phyloP scores from a whole-genome alignment of 2,113 vertebrate genomes.

The Girardinichthys multiradiatus region DNA sequence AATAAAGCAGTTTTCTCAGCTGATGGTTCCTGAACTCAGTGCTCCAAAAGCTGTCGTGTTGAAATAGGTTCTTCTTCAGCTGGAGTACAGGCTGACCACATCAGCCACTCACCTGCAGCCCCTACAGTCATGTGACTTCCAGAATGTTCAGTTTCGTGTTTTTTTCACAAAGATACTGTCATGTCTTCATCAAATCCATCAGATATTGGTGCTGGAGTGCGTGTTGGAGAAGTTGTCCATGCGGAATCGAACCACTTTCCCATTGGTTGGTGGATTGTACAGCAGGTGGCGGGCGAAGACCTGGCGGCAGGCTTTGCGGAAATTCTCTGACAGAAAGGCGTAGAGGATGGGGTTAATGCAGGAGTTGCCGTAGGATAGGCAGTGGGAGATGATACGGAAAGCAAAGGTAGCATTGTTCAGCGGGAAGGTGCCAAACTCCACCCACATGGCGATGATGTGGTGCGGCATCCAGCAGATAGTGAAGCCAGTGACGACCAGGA shows the following conservation, averaged over 20 bases:
- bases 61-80: not conserved
- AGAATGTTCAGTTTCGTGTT: not conserved
- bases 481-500: conserved; percentile 82
- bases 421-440: conserved; percentile 84
- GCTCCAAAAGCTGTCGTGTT: no score
- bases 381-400: conserved; percentile 84
- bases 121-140: not conserved
- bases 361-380: conserved; percentile 85
- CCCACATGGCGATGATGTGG: conserved; percentile 87
- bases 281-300: conserved; percentile 73
- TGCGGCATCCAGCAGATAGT: conserved; percentile 87
- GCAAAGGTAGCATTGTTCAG: conserved; percentile 82
- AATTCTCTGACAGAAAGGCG: conserved; percentile 86
- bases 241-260: conserved; percentile 74
- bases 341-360: conserved; percentile 88
- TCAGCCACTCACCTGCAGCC: not conserved
- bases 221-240: conserved; percentile 84
- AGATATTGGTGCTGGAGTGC: conserved; percentile 75
- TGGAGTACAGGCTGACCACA: not conserved
- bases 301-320: conserved; percentile 81
- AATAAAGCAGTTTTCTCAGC: no score
- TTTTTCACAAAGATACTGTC: not conserved
- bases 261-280: conserved; percentile 16
- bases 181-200: not conserved
- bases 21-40: no score